Percentiles rank a stretch among this genome's conserved stretches.
Conservation (phyloP, 2,797 vertebrate genomes). For the Picus viridis region DNA sequence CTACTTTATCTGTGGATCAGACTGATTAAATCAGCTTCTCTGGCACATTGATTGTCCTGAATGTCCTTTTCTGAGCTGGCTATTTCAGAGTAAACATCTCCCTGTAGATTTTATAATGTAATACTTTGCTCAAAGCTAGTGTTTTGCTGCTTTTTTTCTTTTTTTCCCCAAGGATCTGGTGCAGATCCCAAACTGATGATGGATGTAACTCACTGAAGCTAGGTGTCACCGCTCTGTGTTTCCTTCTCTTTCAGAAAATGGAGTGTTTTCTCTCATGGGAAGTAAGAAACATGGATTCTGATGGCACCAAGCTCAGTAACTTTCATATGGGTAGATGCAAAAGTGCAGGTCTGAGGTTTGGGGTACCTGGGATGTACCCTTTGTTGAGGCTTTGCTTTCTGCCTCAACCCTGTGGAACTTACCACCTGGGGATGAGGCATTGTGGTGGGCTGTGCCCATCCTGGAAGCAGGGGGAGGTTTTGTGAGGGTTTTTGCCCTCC, state of each 20-base stretch:
- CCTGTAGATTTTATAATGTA: background rate
- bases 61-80: background rate
- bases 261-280: background rate
- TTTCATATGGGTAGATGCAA: accelerated
- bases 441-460: too few species aligned
- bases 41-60: constrained; percentile 15
- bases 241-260: background rate
- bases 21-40: constrained; percentile 29
- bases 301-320: background rate
- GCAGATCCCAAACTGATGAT: background rate
- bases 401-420: background rate
- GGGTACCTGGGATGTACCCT: background rate
- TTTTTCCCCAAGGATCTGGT: background rate
- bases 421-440: too few species aligned
- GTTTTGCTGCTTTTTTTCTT: background rate
- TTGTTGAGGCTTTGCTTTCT: background rate
- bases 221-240: background rate
- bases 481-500: too few species aligned
- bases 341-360: background rate
- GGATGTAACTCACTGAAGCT: background rate
- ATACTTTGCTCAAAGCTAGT: constrained; percentile 2
- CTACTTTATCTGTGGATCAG: constrained; percentile 7
- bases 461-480: too few species aligned
- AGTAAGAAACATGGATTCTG: background rate
- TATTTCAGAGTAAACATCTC: background rate